Conservation (phyloP, 1,140 invertebrate genomes). For the Bombus affinis region DNA sequence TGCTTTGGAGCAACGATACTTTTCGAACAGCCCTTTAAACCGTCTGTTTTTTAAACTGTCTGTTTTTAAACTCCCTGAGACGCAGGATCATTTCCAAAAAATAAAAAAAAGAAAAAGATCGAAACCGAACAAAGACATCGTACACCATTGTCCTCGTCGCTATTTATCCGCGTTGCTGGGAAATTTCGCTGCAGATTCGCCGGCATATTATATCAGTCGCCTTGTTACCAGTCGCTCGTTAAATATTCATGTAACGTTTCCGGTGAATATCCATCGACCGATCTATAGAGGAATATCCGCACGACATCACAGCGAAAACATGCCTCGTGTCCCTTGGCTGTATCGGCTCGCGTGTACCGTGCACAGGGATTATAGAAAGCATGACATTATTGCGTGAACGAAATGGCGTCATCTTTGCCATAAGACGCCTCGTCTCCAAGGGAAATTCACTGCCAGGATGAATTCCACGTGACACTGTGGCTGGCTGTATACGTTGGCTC, state of each 20-base stretch:
- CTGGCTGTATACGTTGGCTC: too few relatives aligned
- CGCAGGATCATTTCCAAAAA: too few relatives aligned
- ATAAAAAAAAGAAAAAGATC: too few relatives aligned
- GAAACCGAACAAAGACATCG: too few relatives aligned
- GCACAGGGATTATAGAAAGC: constrained; percentile 6
- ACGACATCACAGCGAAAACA: constrained; percentile 27
- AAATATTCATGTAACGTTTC: constrained; percentile 48
- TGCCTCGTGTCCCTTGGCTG: not conserved
- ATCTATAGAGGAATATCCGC: constrained; percentile 30
- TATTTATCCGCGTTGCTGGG: not conserved
- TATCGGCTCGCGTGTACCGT: not conserved
- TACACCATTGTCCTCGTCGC: too few relatives aligned
- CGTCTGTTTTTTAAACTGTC: too few relatives aligned
- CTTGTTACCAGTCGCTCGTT: constrained; percentile 23
- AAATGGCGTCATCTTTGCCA: not conserved
- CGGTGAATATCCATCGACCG: constrained; percentile 22
- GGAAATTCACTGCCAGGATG: not conserved
- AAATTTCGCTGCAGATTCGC: constrained; percentile 9
- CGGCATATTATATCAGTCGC: constrained; percentile 22
- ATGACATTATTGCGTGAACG: constrained; percentile 4
- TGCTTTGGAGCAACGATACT: too few relatives aligned
- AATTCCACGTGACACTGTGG: not conserved
- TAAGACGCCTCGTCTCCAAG: not conserved
- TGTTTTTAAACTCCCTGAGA: too few relatives aligned
- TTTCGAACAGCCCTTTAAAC: too few relatives aligned